phyloP scores from a whole-genome alignment of 2,113 vertebrate species.

The Cheirogaleus medius region DNA sequence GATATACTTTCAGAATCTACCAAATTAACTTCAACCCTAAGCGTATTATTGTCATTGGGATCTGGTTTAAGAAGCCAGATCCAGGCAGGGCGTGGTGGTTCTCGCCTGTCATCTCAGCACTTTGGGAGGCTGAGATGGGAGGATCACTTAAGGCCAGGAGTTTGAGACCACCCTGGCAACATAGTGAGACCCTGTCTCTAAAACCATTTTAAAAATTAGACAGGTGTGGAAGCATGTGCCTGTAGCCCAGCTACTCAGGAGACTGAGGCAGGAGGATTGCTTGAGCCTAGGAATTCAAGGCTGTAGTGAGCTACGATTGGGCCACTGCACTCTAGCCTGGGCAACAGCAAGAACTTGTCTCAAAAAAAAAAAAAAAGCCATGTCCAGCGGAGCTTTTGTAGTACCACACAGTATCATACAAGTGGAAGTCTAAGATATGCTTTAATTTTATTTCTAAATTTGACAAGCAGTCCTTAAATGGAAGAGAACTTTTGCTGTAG shows the following conservation, averaged over 20 bases:
- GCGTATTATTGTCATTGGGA: neutral
- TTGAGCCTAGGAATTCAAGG: no score
- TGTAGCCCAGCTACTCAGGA: no score
- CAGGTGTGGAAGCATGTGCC: no score
- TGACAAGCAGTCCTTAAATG: rapidly evolving
- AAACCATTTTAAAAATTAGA: neutral
- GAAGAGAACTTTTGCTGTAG: neutral
- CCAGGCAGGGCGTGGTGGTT: neutral
- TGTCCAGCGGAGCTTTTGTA: neutral
- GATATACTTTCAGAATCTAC: neutral
- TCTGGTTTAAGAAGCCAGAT: neutral
- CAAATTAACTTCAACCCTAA: neutral
- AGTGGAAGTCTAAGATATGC: neutral
- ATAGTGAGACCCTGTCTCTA: neutral
- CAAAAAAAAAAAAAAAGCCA: neutral
- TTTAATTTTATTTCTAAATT: neutral
- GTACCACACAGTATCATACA: neutral
- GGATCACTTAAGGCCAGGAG: neutral
- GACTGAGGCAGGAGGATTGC: no score
- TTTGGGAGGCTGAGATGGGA: neutral
- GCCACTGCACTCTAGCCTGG: no score
- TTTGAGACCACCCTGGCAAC: neutral
- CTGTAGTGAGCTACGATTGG: no score
- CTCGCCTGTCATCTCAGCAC: neutral
- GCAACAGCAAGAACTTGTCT: no score